A percentile compares a stretch with the other conserved stretches of the same genome.
Conservation (phyloP, 2,888 invertebrate species). For the Agrotis segetum region DNA sequence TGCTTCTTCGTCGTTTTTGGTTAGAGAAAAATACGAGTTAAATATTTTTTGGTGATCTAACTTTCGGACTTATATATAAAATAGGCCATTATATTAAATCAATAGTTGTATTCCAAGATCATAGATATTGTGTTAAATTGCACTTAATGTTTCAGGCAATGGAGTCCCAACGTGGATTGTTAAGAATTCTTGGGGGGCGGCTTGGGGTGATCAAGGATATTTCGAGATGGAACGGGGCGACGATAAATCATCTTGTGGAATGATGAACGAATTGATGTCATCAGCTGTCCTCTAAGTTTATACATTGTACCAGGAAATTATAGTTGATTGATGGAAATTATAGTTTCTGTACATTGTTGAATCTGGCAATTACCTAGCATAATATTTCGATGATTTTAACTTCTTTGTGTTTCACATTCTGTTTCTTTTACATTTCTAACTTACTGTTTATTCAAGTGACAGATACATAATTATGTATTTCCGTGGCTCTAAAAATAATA, state of each 20-base stretch:
- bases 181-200: conserved; percentile 93
- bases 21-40: too few relatives aligned
- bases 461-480: too few relatives aligned
- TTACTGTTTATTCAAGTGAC: too few relatives aligned
- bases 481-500: too few relatives aligned
- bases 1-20: too few relatives aligned
- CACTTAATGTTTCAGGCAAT: conserved; percentile 13
- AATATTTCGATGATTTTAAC: not conserved
- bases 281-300: conserved; percentile 27
- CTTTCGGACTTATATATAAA: too few relatives aligned
- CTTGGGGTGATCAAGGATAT: conserved; percentile 95
- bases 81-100: too few relatives aligned
- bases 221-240: conserved; percentile 93
- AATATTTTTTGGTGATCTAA: too few relatives aligned
- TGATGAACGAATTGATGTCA: conserved; percentile 11
- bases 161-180: conserved; percentile 57
- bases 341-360: not conserved
- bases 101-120: not conserved
- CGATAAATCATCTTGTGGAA: conserved; percentile 91
- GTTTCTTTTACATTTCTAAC: not conserved
- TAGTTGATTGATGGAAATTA: not conserved
- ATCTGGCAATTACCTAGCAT: not conserved
- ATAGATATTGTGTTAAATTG: not conserved
- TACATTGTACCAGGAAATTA: not conserved
- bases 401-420: not conserved